Base-by-base conservation (phyloP, 2,888 invertebrate genomes). In the Lasioglossum morio region DNA sequence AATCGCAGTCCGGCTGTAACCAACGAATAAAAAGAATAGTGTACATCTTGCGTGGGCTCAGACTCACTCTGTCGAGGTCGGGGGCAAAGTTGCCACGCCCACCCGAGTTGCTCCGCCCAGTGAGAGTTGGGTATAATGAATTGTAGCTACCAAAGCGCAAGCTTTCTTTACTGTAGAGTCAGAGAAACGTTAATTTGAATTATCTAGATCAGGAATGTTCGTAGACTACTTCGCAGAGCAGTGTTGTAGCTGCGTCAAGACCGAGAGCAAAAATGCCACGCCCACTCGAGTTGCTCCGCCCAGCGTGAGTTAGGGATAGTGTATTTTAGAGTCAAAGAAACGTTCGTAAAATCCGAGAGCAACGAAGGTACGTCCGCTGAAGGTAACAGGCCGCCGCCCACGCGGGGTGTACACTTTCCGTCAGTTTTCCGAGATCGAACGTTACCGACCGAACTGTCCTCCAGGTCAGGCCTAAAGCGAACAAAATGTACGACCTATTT, bases 401-500 rank as follows among this genome's bases (percentile, higher is more conserved):
- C 10, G 53, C 53, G 10, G 4, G 57, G 57, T 57, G 57, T 57
- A 57, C 57, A n/a, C 57, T 12, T 57, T 57, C 57, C n/a, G n/a
- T 57, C 12, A n/a, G n/a, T 57, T 57, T 57, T 57, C 57, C 57
- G 57, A n/a, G 57, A 57, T 57, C 57, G 57, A 57, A 57, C 57
- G 57, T 57, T 57, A 57, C 63, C 63, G 63, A 63, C 16, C 63
- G 63, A 27, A 63, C 63, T 30, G 30, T 30, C n/a, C 57, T 57
- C 57, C 57, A 12, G 57, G 57, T 69, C 66, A 69, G 66, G 66
- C 66, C 66, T 69, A 69, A 69, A 23, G 66, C 23, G 30, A 34
- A 19, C 10, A 37, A 23, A 23, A 10, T 23, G 34, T 34, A 34
- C 34, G 66, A 69, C 66, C 66, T 69, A 37, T 69, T 69, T 34